Evolutionary conservation across 2,797 vertebrate species (phyloP).

Genomic region (Neomorphus geoffroyi): DNA sequence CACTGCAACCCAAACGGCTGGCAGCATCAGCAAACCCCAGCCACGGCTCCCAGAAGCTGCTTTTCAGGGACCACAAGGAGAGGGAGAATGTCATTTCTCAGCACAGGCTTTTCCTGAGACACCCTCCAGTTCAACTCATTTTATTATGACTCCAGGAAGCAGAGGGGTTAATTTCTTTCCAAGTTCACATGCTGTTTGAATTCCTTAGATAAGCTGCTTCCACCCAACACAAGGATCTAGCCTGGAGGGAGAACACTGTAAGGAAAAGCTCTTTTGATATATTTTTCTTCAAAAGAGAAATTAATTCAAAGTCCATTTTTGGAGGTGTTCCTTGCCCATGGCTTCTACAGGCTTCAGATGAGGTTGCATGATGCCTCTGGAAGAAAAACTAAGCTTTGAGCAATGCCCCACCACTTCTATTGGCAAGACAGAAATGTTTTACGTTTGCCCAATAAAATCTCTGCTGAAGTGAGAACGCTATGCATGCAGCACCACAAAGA

Average conservation of each 20-base stretch:
- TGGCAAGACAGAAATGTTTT: conserved; percentile 17
- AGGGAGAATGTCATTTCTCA: neutral
- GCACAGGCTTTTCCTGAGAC: neutral
- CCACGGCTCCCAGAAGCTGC: neutral
- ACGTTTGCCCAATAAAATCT: neutral
- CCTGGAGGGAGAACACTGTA: conserved; percentile 12
- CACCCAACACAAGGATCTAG: conserved; percentile 29
- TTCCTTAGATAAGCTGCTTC: conserved; percentile 76
- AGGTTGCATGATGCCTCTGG: neutral
- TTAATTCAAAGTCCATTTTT: conserved; percentile 32
- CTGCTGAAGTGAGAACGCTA: neutral
- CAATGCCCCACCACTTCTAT: neutral
- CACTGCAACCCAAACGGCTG: neutral
- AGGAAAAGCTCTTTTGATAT: conserved; percentile 49
- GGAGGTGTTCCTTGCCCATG: neutral
- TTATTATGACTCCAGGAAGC: neutral
- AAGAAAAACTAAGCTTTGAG: neutral
- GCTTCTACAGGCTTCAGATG: neutral
- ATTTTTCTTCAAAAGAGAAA: conserved; percentile 60
- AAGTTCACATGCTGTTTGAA: conserved; percentile 59
- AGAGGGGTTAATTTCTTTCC: conserved; percentile 33
- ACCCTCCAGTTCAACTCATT: neutral
- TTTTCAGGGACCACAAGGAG: neutral
- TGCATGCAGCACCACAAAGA: neutral
- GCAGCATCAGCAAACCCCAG: neutral